Evolutionary conservation across 2,888 invertebrate species (phyloP), one percentile per base, ranked within the genome.

Genomic region (Caradrina clavipalpis): DNA sequence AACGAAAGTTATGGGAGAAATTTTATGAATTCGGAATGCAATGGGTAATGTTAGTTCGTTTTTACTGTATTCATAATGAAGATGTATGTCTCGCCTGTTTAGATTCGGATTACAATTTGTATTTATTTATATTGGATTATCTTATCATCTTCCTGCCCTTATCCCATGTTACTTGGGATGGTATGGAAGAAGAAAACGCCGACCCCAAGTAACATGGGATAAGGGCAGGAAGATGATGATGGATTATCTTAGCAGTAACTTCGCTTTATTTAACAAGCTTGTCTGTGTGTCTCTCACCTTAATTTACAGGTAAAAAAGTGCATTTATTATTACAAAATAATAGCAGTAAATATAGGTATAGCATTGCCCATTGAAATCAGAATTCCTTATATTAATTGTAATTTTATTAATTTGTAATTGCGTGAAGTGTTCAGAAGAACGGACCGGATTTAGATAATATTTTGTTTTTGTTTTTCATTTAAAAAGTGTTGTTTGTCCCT

Each of bases 1-100:
- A 70, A 73, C 69, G n/a, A 68, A 67, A 26, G 35, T 49, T 74
- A 66, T 63, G 2, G 51, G 68, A 65, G n/a, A 64, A 61, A 64
- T 65, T 45, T 45, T 47, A 54, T 63, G 17, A 7, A 21, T 73
- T 60, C 54, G 61, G 47, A n/a, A 0, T 0, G 21, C 22, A 58
- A 53, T 66, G 67, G 72, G 50, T 39, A 50, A 62, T 69, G 35
- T 19, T 47, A 21, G 11, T 5, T 8, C 13, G 10, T 22, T 56
- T 42, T 17, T 17, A 5, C 17, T 45, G 15, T 17, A 45, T 45
- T 0, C 17, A 17, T 17, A 17, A 45, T 17, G 39, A 39, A 39
- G 13, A 11, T 1, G 2, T 39, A 1, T 39, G 13, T 39, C 1
- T 13, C 1, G 2, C 39, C 13, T 11, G 39, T 39, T 39, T 13